Conservation (phyloP, 2,888 invertebrate genomes). For the Palloptera scutellata region DNA sequence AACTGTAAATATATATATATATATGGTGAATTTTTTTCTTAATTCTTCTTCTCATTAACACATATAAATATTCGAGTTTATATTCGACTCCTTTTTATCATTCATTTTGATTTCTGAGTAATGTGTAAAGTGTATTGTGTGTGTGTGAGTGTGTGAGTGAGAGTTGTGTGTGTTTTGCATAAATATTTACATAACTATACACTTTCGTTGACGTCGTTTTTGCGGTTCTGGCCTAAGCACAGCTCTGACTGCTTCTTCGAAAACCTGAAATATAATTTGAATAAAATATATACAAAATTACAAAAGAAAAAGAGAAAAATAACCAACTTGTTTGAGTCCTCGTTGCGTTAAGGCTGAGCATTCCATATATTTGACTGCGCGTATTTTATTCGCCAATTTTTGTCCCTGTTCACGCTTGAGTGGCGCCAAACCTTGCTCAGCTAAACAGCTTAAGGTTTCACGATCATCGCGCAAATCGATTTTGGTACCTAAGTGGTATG, state of each 20-base stretch:
- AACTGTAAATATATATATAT: conserved; percentile 9
- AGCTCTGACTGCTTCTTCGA: conserved; percentile 98
- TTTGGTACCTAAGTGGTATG: conserved; percentile 84
- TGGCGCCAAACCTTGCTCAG: conserved; percentile 94
- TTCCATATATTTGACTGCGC: conserved; percentile 99
- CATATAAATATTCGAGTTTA: conserved; percentile 30
- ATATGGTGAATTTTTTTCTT: conserved; percentile 2
- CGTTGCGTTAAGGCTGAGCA: conserved; percentile 99
- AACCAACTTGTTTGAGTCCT: conserved; percentile 85
- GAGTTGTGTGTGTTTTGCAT: conserved; percentile 14
- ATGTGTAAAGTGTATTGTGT: conserved; percentile 26
- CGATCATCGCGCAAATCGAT: conserved; percentile 98
- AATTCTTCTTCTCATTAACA: conserved; percentile 15
- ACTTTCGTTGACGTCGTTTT: conserved; percentile 93
- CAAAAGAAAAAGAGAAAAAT: conserved; percentile 47
- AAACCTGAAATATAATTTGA: conserved; percentile 74
- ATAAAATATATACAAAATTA: conserved; percentile 7
- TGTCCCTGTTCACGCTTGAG: conserved; percentile 98
- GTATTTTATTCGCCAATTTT: conserved; percentile 97
- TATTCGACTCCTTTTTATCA: conserved; percentile 4
- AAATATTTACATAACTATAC: conserved; percentile 75
- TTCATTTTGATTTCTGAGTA: conserved; percentile 31
- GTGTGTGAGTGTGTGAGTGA: conserved; percentile 18
- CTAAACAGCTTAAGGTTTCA: conserved; percentile 89
- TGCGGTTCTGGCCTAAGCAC: conserved; percentile 97